These are phyloP conservation scores for Apostichopus japonicus DNA, from an alignment of 35 echinoderm and acorn worm species.

Conservation along the genomic window DNA sequence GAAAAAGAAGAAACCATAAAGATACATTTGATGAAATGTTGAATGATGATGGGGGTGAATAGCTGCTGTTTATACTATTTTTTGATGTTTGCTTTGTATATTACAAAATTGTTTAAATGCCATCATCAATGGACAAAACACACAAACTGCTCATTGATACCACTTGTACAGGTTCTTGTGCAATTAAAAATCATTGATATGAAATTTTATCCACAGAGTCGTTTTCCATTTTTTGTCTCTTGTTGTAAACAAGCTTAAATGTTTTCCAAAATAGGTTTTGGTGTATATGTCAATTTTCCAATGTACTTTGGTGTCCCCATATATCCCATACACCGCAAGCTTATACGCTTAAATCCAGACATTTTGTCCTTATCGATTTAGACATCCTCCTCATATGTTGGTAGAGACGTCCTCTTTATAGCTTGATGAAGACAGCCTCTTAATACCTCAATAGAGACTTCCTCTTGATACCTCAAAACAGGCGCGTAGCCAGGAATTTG, in stretches of 20 bases:
- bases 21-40: background rate
- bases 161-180: background rate
- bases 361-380: too few relatives aligned
- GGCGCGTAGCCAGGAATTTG: too few relatives aligned
- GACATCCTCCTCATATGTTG: too few relatives aligned
- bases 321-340: too few relatives aligned
- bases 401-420: too few relatives aligned
- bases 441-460: too few relatives aligned
- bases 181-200: background rate
- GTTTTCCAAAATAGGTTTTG: background rate
- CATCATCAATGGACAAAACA: background rate
- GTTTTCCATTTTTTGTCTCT: background rate
- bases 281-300: background rate
- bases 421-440: too few relatives aligned
- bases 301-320: too few relatives aligned
- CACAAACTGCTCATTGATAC: background rate
- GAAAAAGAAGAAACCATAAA: too few relatives aligned
- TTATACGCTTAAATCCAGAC: too few relatives aligned
- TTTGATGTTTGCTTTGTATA: slow-evolving; percentile 1
- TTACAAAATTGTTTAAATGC: background rate
- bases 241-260: background rate
- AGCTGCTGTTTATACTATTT: background rate
- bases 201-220: background rate
- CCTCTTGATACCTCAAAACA: too few relatives aligned
- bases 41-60: background rate